Conservation (phyloP, 2,888 invertebrate genomes). For the Erynnis tages region DNA sequence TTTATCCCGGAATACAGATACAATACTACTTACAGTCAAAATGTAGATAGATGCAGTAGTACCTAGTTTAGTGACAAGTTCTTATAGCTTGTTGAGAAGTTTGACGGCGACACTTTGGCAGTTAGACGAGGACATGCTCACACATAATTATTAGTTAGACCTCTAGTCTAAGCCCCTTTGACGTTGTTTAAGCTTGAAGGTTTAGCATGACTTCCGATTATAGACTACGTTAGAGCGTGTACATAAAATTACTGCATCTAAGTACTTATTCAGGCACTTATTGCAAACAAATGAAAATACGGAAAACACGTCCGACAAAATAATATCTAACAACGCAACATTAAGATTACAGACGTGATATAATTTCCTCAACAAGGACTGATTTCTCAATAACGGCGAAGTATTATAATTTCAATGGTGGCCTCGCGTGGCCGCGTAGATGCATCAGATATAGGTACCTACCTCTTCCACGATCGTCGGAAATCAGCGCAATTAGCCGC, state of each 20-base stretch:
- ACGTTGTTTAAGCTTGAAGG: slow-evolving; percentile 48
- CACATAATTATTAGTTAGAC: slow-evolving; percentile 64
- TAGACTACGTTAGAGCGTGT: slow-evolving; percentile 34
- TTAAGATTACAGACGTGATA: slow-evolving; percentile 58
- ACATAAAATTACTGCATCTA: slow-evolving; percentile 25
- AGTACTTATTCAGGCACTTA: slow-evolving; percentile 35
- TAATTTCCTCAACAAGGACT: slow-evolving; percentile 55
- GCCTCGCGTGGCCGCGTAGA: slow-evolving; percentile 45
- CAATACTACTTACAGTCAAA: too few relatives aligned
- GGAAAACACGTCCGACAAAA: slow-evolving; percentile 64
- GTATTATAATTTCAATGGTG: slow-evolving; percentile 44
- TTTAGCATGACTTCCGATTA: slow-evolving; percentile 49
- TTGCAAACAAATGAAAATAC: slow-evolving; percentile 38
- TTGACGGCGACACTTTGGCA: slow-evolving; percentile 42
- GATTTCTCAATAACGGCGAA: slow-evolving; percentile 49
- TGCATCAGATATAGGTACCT: slow-evolving; percentile 53
- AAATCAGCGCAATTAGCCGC: slow-evolving; percentile 75
- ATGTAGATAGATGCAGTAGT: too few relatives aligned
- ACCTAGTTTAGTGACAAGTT: too few relatives aligned
- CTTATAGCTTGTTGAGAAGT: slow-evolving; percentile 41
- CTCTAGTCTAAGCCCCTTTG: slow-evolving; percentile 56
- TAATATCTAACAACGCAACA: slow-evolving; percentile 55
- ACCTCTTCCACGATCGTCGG: slow-evolving; percentile 62
- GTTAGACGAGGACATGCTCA: slow-evolving; percentile 34
- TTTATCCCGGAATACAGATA: too few relatives aligned